Base-by-base conservation (phyloP, 2,888 invertebrate genomes). In the Lasioglossum vierecki region DNA sequence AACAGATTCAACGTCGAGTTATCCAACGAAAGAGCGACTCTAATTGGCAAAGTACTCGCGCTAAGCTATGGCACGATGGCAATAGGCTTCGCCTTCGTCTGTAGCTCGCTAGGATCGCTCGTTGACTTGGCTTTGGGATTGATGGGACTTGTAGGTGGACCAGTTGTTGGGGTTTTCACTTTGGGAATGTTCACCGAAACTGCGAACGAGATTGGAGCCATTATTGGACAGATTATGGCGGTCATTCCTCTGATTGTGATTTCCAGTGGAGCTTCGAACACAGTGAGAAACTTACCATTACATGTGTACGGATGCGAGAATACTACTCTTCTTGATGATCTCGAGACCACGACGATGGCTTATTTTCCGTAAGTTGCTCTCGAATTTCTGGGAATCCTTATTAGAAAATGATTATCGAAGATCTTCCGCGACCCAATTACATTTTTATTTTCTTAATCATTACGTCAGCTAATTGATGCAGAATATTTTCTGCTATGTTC, bases 161-260 rank as follows among this genome's bases (percentile, higher is more conserved):
- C 98, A 0, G 97, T 98, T 2, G 95, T 99, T 11, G 99, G 98
- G 0, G 96, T 98, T 1, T 99, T 98, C 94, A 97, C 97, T 0
- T 95, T 99, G 6, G 99, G 99, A 85, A 98, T 99, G 96, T 97
- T 98, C 89, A 97, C 98, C 92, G 98, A 98, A 1, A 97, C 96
- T 96, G 97, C 98, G 11, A 98, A 98, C 93, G 93, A 95, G 77
- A 86, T 60, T 1, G 94, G 94, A 0, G 93, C 94, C 0, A 81
- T 94, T 2, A 76, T 90, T 30, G 95, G 94, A 1, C 86, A 91
- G 4, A 3, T 91, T 1, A 35, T 88, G 0, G 90, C 92, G 35
- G 4, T n/a, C 22, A 41, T 68, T 11, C 68, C 41, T 1, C 22
- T 68, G 22, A 22, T 39, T 1, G 22, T 68, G 22, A 0, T 68